A percentile compares a stretch with the other conserved stretches of the same genome.
phyloP scores from a whole-genome alignment of 92 coral and sea anemone species.

The Nematostella vectensis region DNA sequence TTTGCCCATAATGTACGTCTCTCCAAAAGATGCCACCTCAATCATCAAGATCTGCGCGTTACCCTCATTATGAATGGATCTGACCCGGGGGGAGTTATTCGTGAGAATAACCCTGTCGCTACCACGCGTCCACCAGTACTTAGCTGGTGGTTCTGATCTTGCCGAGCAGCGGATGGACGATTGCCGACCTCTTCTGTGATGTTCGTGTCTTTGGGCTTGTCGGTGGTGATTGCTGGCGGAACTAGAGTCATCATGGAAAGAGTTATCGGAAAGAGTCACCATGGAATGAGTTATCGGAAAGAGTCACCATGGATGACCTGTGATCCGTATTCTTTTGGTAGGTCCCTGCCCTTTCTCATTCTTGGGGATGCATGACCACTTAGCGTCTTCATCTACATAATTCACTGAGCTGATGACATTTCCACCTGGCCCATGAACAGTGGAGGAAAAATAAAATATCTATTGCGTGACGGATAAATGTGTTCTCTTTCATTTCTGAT shows the following conservation, averaged over 20 bases:
- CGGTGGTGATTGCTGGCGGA: conserved; percentile 40
- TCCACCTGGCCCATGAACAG: background rate
- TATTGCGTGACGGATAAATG: too few relatives aligned
- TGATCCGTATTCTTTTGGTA: background rate
- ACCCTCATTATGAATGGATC: background rate
- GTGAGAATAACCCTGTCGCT: conserved; percentile 4
- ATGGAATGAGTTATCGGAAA: too few relatives aligned
- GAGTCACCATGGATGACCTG: too few relatives aligned
- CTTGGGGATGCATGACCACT: conserved; percentile 33
- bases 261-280: background rate
- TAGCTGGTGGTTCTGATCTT: conserved; percentile 24
- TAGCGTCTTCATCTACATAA: conserved; percentile 20
- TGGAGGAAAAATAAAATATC: too few relatives aligned
- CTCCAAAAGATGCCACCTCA: conserved; percentile 17
- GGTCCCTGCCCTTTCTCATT: conserved; percentile 55
- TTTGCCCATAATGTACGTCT: conserved; percentile 54
- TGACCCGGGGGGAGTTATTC: conserved; percentile 6
- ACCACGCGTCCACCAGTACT: conserved; percentile 32
- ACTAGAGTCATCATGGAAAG: conserved; percentile 54
- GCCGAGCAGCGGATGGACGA: conserved; percentile 26
- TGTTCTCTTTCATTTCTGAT: too few relatives aligned
- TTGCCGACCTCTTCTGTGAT: conserved; percentile 34
- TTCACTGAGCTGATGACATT: conserved; percentile 7
- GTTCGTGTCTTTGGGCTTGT: conserved; percentile 48
- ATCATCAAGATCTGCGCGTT: conserved; percentile 11